Base-by-base conservation (phyloP, 2,797 vertebrate genomes). In the Alca torda region DNA sequence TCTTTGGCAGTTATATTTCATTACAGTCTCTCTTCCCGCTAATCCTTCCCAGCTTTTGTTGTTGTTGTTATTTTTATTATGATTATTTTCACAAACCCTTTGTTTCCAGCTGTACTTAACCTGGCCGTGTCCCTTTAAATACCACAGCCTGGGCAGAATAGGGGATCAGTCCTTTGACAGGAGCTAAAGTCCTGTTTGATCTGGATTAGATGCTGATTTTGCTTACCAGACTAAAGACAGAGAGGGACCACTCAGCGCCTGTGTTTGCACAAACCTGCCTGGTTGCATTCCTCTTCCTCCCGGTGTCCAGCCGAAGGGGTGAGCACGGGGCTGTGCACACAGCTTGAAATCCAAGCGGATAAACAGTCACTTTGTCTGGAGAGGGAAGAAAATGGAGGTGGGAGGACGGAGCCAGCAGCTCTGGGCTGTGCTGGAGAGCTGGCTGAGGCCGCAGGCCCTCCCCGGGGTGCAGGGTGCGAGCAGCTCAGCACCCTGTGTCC, bases 161-260 rank as follows among this genome's bases (percentile, higher is more conserved):
- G 84, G 94, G 96, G 94, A 97, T 97, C 96, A 95, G 96, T 94
- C 94, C 92, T 96, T 84, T 95, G 95, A 93, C 96, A 97, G 95
- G 95, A 96, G 92, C 96, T 96, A 96, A 96, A 95, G 96, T 97
- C 96, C 96, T 97, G 96, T 96, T 96, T 96, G 96, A 96, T 95
- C 96, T 96, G 96, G 96, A 96, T 97, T 97, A 96, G 95, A 96
- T 96, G 94, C 96, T 83, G 95, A 95, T 95, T 96, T 97, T 97
- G 93, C 96, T 97, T 95, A 96, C 96, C 90, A 96, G 96, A 92
- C 96, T 96, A 96, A 96, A 96, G 96, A 95, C 74, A 16, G 26
- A 93, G 84, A 78, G 96, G 96, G 93, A 97, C 92, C 94, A 92
- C 4, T 77, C 80, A 91, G 90, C 1, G 88, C 92, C 93, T 90